phyloP scores from a whole-genome alignment of 2,113 vertebrate genomes.

The Eptesicus fuscus region DNA sequence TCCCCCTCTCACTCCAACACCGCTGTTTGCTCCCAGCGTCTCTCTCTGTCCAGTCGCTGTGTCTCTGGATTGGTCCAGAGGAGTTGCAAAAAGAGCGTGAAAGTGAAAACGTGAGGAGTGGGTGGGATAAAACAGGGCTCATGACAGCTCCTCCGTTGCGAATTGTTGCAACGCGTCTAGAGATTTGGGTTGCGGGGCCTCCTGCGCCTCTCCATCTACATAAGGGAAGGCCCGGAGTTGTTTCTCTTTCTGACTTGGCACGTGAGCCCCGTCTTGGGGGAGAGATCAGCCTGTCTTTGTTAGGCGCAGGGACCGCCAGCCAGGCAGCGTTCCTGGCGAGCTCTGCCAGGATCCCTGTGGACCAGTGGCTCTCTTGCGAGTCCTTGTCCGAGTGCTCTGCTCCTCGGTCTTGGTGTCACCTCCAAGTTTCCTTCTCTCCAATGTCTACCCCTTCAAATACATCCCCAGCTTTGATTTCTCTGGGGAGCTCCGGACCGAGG shows the following conservation, averaged over 20 bases:
- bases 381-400: neutral
- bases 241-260: constrained; percentile 72
- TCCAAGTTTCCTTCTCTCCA: constrained; percentile 35
- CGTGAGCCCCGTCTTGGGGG: constrained; percentile 61
- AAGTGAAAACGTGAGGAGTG: constrained; percentile 59
- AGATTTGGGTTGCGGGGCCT: neutral
- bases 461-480: neutral
- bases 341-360: constrained; percentile 51
- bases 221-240: constrained; percentile 32
- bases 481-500: neutral
- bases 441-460: neutral
- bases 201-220: neutral
- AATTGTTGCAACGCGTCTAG: neutral
- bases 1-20: neutral
- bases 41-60: neutral
- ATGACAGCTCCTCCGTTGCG: neutral
- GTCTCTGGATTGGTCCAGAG: constrained; percentile 44
- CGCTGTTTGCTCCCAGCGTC: neutral
- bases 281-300: constrained; percentile 77
- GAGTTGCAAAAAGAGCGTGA: constrained; percentile 57
- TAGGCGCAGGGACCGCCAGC: constrained; percentile 67
- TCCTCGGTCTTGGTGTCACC: neutral
- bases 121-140: constrained; percentile 25
- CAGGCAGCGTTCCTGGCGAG: constrained; percentile 58
- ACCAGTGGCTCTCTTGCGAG: constrained; percentile 55